Conservation (phyloP, 2,888 invertebrate genomes). For the Listrodromus nycthemerus region DNA sequence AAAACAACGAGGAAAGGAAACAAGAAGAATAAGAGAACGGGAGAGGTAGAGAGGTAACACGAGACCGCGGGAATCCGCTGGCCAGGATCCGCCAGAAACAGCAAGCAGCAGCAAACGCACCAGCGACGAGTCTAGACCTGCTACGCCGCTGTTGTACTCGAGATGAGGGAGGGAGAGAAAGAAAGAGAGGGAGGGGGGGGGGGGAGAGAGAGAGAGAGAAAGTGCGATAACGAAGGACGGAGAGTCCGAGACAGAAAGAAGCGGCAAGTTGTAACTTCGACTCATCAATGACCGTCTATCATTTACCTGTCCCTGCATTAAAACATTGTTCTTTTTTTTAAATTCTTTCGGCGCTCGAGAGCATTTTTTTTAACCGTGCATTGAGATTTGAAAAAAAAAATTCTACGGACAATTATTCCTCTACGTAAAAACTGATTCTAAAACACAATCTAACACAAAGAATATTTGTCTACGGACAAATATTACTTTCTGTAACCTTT, state of each 20-base stretch:
- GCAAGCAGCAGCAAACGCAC: constrained; percentile 42
- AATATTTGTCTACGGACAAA: background rate
- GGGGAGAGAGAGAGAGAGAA: constrained; percentile 42
- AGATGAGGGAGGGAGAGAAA: constrained; percentile 14
- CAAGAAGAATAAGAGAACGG: constrained; percentile 58
- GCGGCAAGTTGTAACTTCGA: background rate
- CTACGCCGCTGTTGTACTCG: background rate
- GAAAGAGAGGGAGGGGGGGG: constrained; percentile 39
- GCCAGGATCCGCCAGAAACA: constrained; percentile 65
- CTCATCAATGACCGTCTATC: background rate
- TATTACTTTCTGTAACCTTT: too few species aligned
- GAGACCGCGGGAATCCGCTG: constrained; percentile 67
- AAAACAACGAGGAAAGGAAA: constrained; percentile 44
- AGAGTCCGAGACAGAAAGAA: constrained; percentile 14
- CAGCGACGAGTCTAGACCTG: constrained; percentile 31
- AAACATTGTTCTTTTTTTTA: background rate
- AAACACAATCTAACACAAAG: background rate
- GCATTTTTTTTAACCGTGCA: background rate
- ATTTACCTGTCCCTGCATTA: background rate
- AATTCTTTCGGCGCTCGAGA: background rate
- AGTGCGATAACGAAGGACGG: constrained; percentile 45
- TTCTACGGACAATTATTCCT: background rate
- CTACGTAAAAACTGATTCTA: background rate
- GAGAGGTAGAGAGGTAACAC: constrained; percentile 67
- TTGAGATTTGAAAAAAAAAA: background rate